A percentile compares a stretch with the other conserved stretches of the same genome.
These are phyloP conservation scores for Crocuta crocuta DNA, from an alignment of 2,113 vertebrate species.

Conservation along the genomic window DNA sequence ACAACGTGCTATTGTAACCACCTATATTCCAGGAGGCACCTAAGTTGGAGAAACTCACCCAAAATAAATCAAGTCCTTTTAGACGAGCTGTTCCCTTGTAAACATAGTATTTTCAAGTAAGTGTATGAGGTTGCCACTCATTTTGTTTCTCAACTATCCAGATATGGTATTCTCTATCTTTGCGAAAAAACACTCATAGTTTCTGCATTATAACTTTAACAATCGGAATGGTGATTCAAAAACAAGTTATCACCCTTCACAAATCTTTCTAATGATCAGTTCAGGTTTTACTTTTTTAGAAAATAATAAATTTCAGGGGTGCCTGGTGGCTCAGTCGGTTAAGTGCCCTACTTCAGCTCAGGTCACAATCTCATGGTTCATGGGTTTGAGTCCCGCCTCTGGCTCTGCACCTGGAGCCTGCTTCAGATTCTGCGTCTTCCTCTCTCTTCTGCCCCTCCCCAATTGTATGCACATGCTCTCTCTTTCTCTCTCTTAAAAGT, in stretches of 20 bases:
- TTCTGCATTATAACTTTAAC: conserved; percentile 46
- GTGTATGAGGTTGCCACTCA: not conserved
- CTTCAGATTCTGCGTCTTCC: no score
- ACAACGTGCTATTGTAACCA: not conserved
- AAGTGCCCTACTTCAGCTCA: no score
- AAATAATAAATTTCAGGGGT: not conserved
- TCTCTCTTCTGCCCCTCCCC: no score
- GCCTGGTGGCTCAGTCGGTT: no score
- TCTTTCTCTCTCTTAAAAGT: no score
- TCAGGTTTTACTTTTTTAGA: not conserved
- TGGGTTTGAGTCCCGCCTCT: no score
- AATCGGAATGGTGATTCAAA: conserved; percentile 45
- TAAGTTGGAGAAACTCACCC: conserved; percentile 36
- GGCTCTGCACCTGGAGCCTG: no score
- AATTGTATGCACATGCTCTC: no score
- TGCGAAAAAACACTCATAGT: conserved; percentile 40
- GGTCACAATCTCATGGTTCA: no score
- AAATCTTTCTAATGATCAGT: not conserved
- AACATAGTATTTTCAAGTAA: not conserved
- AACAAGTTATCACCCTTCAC: conserved; percentile 36
- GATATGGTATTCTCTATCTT: not conserved
- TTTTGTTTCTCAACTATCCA: not conserved
- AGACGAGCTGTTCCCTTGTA: not conserved
- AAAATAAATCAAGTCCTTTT: conserved; percentile 46
- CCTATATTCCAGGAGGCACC: not conserved